Evolutionary conservation across 2,888 invertebrate genomes (phyloP).

Genomic region (Germaria angustata): DNA sequence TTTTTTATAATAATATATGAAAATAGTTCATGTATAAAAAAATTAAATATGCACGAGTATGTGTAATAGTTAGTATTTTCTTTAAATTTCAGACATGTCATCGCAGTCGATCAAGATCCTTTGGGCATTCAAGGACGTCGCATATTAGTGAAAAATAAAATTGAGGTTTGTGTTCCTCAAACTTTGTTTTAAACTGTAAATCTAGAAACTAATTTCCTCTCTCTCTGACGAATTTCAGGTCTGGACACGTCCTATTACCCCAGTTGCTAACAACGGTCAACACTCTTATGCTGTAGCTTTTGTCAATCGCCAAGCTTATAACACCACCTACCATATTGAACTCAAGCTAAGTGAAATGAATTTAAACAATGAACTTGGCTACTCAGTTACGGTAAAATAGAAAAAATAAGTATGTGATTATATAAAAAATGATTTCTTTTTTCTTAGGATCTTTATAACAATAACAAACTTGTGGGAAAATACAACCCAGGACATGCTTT

Average conservation of each 20-base stretch:
- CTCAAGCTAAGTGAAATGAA: slow-evolving; percentile 76
- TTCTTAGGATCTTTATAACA: slow-evolving; percentile 63
- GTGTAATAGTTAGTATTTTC: no score
- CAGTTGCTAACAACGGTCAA: slow-evolving; percentile 72
- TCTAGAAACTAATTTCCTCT: neutral
- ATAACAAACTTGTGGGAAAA: slow-evolving; percentile 46
- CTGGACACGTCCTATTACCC: slow-evolving; percentile 80
- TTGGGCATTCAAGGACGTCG: slow-evolving; percentile 84
- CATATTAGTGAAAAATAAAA: slow-evolving; percentile 77
- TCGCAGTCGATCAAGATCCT: slow-evolving; percentile 85
- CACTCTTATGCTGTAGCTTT: slow-evolving; percentile 81
- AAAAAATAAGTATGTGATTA: neutral
- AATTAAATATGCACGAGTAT: no score
- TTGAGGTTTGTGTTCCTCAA: slow-evolving; percentile 72
- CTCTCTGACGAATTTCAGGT: slow-evolving; percentile 69
- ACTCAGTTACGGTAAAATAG: slow-evolving; percentile 74
- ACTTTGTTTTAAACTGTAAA: neutral
- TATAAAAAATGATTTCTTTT: neutral
- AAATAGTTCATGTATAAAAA: no score
- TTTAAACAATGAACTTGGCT: slow-evolving; percentile 75
- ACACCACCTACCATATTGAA: slow-evolving; percentile 76
- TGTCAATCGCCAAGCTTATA: slow-evolving; percentile 79
- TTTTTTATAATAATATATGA: no score
- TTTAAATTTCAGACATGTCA: slow-evolving; percentile 78
- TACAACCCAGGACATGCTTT: slow-evolving; percentile 65